Evolutionary conservation across 2,888 invertebrate species (phyloP).

Genomic region (Elmis aenea): DNA sequence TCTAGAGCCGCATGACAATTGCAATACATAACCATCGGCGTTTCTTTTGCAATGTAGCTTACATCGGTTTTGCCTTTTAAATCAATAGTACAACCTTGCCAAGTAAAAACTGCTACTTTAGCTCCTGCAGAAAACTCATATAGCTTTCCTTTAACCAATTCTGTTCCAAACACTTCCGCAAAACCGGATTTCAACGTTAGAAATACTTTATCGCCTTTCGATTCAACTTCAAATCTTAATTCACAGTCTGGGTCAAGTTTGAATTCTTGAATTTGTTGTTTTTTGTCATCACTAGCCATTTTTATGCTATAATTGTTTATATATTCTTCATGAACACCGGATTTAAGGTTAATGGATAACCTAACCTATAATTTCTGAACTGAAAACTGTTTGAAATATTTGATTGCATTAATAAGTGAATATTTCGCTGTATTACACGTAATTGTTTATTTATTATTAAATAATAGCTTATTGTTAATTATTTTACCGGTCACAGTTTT

Average conservation of each 20-base stretch:
- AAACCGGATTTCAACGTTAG: slow-evolving; percentile 82
- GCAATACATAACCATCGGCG: slow-evolving; percentile 93
- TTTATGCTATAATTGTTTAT: too few species aligned
- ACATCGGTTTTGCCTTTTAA: slow-evolving; percentile 86
- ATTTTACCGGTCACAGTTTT: too few species aligned
- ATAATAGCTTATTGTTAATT: too few species aligned
- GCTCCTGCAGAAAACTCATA: slow-evolving; percentile 87
- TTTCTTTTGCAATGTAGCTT: slow-evolving; percentile 91
- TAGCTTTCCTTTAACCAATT: slow-evolving; percentile 85
- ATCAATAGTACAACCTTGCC: slow-evolving; percentile 88
- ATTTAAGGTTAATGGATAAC: too few species aligned
- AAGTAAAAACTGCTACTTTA: slow-evolving; percentile 94
- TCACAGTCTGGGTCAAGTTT: slow-evolving; percentile 84
- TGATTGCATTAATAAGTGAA: too few species aligned
- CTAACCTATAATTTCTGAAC: too few species aligned
- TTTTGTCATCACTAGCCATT: slow-evolving; percentile 35
- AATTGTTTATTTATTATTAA: too few species aligned
- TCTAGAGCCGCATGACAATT: slow-evolving; percentile 96
- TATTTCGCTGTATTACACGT: too few species aligned
- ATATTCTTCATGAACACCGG: too few species aligned
- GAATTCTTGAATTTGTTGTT: slow-evolving; percentile 57
- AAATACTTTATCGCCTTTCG: slow-evolving; percentile 75
- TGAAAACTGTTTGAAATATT: too few species aligned
- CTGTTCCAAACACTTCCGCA: slow-evolving; percentile 96
- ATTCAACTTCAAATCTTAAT: slow-evolving; percentile 91